Evolutionary conservation across 2,888 invertebrate genomes (phyloP), one percentile per base, ranked within the genome.

Genomic region (Biston stratarius): DNA sequence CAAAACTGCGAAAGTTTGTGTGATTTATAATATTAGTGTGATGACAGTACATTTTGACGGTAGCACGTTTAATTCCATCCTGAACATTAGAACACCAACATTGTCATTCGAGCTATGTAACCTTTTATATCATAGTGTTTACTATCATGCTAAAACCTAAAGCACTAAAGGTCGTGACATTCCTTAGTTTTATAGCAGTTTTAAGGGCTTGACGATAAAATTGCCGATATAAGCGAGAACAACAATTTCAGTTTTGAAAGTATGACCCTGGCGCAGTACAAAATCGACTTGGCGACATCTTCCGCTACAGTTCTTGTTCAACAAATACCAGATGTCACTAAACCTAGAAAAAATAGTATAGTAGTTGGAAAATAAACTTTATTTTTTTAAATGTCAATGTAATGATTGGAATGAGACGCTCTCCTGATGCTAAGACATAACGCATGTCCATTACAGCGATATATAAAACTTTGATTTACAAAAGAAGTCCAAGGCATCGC

Each of bases 191-290:
- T 53, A 60, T 59, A 42, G 48, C 42, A 48, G 55, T 47, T 64
- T 64, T 59, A 60, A 64, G 59, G 55, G 47, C 55, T 64, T 38
- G 12, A 34, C 55, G 59, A 64, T 64, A 64, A 64, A 64, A 60
- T 55, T 64, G 60, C 10, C 34, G 33, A 53, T 48, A 55, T 64
- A 64, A 42, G 40, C 64, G 38, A 56, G 48, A 56, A 44, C 51
- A 38, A 45, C 51, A 34, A 58, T 64, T 40, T 58, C 24, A 64
- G 38, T 52, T 51, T 34, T 44, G 55, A 56, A n/a, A 56, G 44
- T 56, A 52, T 61, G 42, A 49, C 38, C 0, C 12, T 49, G 15
- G n/a, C 44, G 57, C 48, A 34, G 10, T 49, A 36, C 42, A 40
- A 63, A 63, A 51, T 44, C 42, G 15, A 52, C 36, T 51, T 36